phyloP scores from a whole-genome alignment of 2,797 vertebrate genomes.

The Dromococcyx pavoninus region DNA sequence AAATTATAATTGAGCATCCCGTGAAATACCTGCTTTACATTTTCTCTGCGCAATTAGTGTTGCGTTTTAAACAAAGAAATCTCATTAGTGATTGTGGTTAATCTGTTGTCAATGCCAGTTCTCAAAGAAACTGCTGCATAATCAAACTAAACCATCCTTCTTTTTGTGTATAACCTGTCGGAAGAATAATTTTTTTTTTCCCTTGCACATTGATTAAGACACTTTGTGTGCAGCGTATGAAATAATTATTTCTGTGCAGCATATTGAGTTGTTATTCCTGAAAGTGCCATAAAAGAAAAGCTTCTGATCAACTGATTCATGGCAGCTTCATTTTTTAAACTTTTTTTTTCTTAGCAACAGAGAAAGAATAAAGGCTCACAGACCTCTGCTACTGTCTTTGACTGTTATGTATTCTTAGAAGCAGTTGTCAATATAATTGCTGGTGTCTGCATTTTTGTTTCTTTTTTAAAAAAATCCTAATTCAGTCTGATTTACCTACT shows the following conservation, averaged over 20 bases:
- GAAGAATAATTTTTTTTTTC: neutral
- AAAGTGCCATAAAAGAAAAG: neutral
- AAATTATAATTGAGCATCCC: fast-evolving
- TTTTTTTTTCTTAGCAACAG: neutral
- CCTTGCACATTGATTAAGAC: neutral
- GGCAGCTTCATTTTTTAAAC: neutral
- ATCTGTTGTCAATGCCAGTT: neutral
- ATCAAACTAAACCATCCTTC: neutral
- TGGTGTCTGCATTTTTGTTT: fast-evolving
- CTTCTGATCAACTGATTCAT: neutral
- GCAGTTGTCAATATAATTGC: neutral
- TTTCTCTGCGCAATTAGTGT: neutral
- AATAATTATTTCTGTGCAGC: neutral
- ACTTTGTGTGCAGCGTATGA: neutral
- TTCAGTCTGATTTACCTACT: neutral
- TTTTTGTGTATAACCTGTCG: neutral
- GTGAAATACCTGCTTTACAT: neutral
- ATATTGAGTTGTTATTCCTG: neutral
- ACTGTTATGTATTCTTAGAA: neutral
- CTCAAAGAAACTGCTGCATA: neutral
- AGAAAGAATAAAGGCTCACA: neutral
- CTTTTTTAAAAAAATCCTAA: neutral
- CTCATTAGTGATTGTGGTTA: neutral
- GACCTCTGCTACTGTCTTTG: neutral
- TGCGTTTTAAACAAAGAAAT: neutral